Evolutionary conservation across 2,797 vertebrate genomes (phyloP), one percentile per base, ranked within the genome.

Genomic region (Coranthus polyacanthus): DNA sequence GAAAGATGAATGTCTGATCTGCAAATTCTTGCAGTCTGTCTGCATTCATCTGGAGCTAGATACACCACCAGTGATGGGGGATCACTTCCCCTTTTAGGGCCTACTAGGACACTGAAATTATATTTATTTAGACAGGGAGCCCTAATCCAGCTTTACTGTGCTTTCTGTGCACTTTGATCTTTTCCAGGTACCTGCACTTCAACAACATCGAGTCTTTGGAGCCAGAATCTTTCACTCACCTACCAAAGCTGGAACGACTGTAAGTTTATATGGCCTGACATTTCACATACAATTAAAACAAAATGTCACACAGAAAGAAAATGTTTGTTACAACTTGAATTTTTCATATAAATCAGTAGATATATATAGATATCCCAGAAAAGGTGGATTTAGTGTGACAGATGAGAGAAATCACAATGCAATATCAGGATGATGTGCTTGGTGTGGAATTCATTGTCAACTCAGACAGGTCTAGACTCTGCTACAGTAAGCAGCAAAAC

Each of bases 131-230:
- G 18, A 16, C 42, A 47, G 43, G 43, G 50, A 50, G 18, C 15
- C 15, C 22, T 67, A 72, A 78, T 66, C 44, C 38, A 45, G 7
- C 50, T 60, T 71, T 12, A 36, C 53, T 79, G 39, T 83, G 50
- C 39, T 83, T 68, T 84, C 43, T 71, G 51, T 20, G 37, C 29
- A 16, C 44, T 80, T n/a, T 89, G 63, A 58, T 83, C 21, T 83
- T 62, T 80, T 92, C 43, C 86, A 99, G 98, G 82, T 99, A 99
- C 82, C 95, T 99, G 86, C 98, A 99, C 93, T 99, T 99, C 94
- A 99, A 99, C 92, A 97, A 97, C 87, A 99, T 99, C 52, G 97
- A 99, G 84, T 96, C 95, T 0, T 82, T 99, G 93, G 98, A 98
- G 81, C 95, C 96, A 0, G 96, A 98, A 85, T 96, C 96, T 21